Percentiles rank a stretch among this genome's conserved stretches.
Evolutionary conservation across 2,888 invertebrate species (phyloP).

Genomic region (Hoplodrina blanda): DNA sequence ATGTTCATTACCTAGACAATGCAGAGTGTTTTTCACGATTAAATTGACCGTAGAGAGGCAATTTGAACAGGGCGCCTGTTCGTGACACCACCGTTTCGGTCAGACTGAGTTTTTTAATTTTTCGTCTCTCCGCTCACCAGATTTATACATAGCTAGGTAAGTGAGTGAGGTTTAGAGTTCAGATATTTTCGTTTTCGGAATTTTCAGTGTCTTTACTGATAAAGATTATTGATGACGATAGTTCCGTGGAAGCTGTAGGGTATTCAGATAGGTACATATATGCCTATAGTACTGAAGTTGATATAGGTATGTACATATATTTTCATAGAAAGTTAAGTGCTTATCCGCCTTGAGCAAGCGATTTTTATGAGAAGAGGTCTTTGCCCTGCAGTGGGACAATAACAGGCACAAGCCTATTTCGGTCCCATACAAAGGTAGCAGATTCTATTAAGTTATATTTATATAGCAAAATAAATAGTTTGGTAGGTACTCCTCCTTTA

Average conservation of each 20-base stretch:
- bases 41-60: slow-evolving; percentile 89
- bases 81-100: slow-evolving; percentile 84
- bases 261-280: not conserved
- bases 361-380: too few species aligned
- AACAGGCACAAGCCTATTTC: too few species aligned
- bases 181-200: slow-evolving; percentile 3
- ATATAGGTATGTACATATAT: too few species aligned
- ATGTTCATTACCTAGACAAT: slow-evolving; percentile 87
- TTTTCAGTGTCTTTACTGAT: not conserved
- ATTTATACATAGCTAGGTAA: slow-evolving; percentile 7
- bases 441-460: too few species aligned
- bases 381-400: too few species aligned
- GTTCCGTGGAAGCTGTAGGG: not conserved
- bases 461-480: too few species aligned
- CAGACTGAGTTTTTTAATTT: slow-evolving; percentile 85
- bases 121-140: slow-evolving; percentile 74
- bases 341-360: too few species aligned
- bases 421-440: too few species aligned
- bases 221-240: not conserved
- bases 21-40: slow-evolving; percentile 87
- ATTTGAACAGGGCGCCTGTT: slow-evolving; percentile 83
- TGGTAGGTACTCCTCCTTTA: too few species aligned
- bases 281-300: too few species aligned
- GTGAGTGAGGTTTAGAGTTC: not conserved
- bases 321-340: too few species aligned